A percentile compares a stretch with the other conserved stretches of the same genome.
Evolutionary conservation across 2,888 invertebrate genomes (phyloP).

Genomic region (Clistopyga incitator): DNA sequence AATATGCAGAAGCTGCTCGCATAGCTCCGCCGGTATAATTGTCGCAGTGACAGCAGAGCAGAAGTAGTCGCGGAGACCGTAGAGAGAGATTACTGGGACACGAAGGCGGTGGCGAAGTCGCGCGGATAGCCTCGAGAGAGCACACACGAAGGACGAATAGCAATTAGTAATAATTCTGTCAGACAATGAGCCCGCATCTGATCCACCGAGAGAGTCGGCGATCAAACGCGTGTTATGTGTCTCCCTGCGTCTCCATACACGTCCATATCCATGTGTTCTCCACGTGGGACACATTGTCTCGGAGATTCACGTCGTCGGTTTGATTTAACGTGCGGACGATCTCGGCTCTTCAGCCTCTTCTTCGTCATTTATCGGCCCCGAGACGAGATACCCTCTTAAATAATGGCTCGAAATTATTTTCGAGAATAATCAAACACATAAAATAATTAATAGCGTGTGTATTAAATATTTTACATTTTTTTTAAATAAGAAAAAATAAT

Average conservation of each 20-base stretch:
- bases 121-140: constrained; percentile 64
- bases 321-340: constrained; percentile 68
- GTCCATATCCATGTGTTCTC: constrained; percentile 13
- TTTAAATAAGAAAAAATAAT: constrained; percentile 4
- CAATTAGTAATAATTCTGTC: constrained; percentile 80
- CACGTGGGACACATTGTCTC: constrained; percentile 63
- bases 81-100: constrained; percentile 48
- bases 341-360: constrained; percentile 54
- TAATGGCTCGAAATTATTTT: background rate
- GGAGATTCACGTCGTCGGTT: constrained; percentile 70
- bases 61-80: constrained; percentile 25
- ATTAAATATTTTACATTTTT: background rate
- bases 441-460: background rate
- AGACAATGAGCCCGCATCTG: constrained; percentile 79
- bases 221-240: constrained; percentile 49
- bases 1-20: constrained; percentile 63
- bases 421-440: background rate
- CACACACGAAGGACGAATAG: constrained; percentile 77
- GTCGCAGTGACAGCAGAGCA: constrained; percentile 20
- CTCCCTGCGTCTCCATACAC: constrained; percentile 18
- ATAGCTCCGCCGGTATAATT: constrained; percentile 36
- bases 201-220: constrained; percentile 69
- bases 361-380: constrained; percentile 10
- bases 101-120: constrained; percentile 61
- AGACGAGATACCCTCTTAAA: background rate